Base-by-base conservation (phyloP, 1,140 invertebrate species). In the Antheraea mylitta region DNA sequence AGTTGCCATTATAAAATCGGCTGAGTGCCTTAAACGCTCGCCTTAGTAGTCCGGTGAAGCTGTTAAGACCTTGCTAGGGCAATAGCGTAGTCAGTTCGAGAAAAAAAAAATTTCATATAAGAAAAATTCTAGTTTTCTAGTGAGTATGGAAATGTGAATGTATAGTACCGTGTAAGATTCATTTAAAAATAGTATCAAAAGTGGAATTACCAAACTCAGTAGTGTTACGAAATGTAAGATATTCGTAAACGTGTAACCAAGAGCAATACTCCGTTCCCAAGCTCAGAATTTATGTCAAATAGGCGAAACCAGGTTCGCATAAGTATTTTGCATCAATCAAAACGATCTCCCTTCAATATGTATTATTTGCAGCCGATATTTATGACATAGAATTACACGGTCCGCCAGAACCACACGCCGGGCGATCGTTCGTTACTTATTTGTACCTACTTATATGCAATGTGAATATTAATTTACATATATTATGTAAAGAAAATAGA, bases 341-440 rank as follows among this genome's bases (percentile, higher is more conserved):
- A 65, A 45, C 8, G 37, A 45, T 65, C 38, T 13, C 64, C 38
- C 37, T 48, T 48, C 64, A 65, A 65, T 65, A 65, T 65, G 64
- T 65, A 65, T 65, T 65, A 65, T 65, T 65, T 65, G 64, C 64
- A 30, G 61, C n/a, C 64, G 19, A 65, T 65, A 65, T 65, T 65
- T 65, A 65, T 65, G 64, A 65, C 64, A 48, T 65, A 65, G 64
- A 48, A 65, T 65, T 65, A 65, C 64, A 65, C 42, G 64, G 64
- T 22, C 18, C 16, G 45, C 45, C 45, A 53, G 11, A 53, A 53
- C 10, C 10, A 53, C 45, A 53, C 45, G 45, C 16, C 45, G 45
- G 13, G 16, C 45, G 45, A 53, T 53, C 45, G 45, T n/a, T 53
- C 16, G 0, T 53, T 53, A 53, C 45, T 9, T 53, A 2, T 0